Evolutionary conservation across 2,888 invertebrate species (phyloP), one percentile per base, ranked within the genome.

Genomic region (Saturnia japonica): DNA sequence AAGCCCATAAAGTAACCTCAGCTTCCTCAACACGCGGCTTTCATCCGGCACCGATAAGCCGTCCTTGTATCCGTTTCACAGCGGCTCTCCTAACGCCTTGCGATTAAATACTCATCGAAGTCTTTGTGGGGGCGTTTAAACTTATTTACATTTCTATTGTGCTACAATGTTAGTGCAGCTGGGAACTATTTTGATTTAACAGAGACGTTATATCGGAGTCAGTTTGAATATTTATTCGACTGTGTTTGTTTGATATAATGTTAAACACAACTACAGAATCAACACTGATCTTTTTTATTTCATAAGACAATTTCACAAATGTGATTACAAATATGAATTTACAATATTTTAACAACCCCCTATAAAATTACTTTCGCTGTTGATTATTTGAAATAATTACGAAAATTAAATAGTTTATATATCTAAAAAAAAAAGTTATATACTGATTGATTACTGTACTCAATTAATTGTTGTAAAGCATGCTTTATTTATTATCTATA

Each of bases 11-110:
- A 75, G 77, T 77, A 79, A 70, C 75, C 69, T 62, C 51, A 25
- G 72, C 75, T 75, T 69, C 69, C 75, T 72, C 72, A 74, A 72
- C 74, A 64, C 78, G 76, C 74, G 78, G 79, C 82, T 81, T 75
- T 80, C 82, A 80, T 87, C 86, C 85, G 82, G 80, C 72, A 72
- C 74, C 79, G 86, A 86, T 86, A 86, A 86, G 82, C 84, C 78
- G 69, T 72, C 78, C 84, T 83, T 81, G 81, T 83, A 83, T 84
- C 83, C 84, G 80, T 78, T 81, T 78, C 77, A 76, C 60, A 43
- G 68, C 68, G 60, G 40, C 16, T 19, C 40, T 64, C 40, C 40
- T 64, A 40, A 60, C 62, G 62, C 42, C 70, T 67, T 28, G 51
- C 71, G 68, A 71, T 71, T 71, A 71, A 68, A 71, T 71, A 71